A percentile compares a stretch with the other conserved stretches of the same genome.
Evolutionary conservation across 1,140 invertebrate species (phyloP).

Genomic region (Tribolium madens): DNA sequence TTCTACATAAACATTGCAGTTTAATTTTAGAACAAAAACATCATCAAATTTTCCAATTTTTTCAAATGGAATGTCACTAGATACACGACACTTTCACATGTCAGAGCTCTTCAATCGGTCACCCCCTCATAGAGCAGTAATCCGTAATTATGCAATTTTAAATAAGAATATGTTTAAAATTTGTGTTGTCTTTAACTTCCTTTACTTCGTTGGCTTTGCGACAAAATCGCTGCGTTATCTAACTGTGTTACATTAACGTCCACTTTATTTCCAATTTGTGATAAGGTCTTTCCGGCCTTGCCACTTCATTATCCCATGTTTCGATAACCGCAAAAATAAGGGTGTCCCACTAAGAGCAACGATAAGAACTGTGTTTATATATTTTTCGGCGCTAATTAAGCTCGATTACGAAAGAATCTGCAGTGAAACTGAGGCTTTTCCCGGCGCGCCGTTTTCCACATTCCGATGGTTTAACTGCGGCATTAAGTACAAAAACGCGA

Average conservation of each 20-base stretch:
- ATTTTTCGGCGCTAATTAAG: conserved; percentile 1
- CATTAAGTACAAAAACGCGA: conserved; percentile 30
- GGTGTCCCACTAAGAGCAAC: background rate
- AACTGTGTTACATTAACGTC: conserved; percentile 16
- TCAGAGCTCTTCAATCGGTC: too few relatives aligned
- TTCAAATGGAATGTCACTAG: too few relatives aligned
- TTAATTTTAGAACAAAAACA: too few relatives aligned
- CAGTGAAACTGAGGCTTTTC: conserved; percentile 8
- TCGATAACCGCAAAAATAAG: conserved; percentile 5
- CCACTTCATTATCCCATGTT: conserved; percentile 10
- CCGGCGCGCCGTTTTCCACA: conserved; percentile 9
- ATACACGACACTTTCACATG: too few relatives aligned
- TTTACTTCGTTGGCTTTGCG: too few relatives aligned
- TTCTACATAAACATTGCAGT: too few relatives aligned
- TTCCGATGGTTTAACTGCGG: background rate
- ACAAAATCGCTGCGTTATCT: background rate
- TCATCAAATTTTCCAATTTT: too few relatives aligned
- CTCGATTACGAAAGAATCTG: background rate
- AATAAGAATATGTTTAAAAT: too few relatives aligned
- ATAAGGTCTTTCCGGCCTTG: conserved; percentile 28
- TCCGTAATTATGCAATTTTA: too few relatives aligned
- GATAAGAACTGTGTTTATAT: background rate
- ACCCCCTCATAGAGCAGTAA: too few relatives aligned
- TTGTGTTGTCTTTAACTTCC: too few relatives aligned
- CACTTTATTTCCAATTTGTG: conserved; percentile 9